Conservation (phyloP, 2,113 vertebrate species). For the Platysternon megacephalum region DNA sequence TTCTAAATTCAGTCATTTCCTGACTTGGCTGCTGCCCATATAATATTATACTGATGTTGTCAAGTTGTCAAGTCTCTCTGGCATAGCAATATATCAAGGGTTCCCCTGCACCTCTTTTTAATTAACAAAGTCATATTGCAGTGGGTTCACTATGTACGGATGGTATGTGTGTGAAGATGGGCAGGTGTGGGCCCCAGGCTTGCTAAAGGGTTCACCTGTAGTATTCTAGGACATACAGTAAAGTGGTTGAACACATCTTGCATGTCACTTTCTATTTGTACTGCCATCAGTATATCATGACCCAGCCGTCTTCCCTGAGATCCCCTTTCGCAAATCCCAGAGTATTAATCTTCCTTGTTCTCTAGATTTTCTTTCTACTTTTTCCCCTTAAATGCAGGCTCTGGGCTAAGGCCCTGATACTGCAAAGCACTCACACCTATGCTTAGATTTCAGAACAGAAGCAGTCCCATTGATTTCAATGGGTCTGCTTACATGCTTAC, state of each 20-base stretch:
- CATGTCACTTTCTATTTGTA: not conserved
- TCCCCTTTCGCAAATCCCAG: not conserved
- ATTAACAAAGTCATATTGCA: rapidly evolving
- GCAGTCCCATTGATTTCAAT: not conserved
- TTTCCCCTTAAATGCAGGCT: not conserved
- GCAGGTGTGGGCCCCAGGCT: rapidly evolving
- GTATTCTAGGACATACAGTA: not conserved
- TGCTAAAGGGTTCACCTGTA: not conserved
- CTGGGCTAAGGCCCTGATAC: not conserved
- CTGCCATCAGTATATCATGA: not conserved
- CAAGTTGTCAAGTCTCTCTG: not conserved
- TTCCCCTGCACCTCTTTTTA: not conserved
- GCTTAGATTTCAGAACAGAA: rapidly evolving
- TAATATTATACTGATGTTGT: rapidly evolving
- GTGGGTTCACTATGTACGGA: not conserved
- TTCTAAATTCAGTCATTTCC: not conserved
- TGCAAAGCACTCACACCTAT: not conserved
- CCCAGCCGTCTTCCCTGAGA: not conserved
- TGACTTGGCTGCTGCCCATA: rapidly evolving
- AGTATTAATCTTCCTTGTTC: not conserved
- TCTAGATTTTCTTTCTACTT: not conserved
- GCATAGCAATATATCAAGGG: not conserved
- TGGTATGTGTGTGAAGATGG: not conserved
- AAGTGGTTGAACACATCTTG: not conserved
- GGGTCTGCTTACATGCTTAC: not conserved